These are phyloP conservation scores for Kryptolebias marmoratus DNA, from an alignment of 2,113 vertebrate species.

Conservation along the genomic window DNA sequence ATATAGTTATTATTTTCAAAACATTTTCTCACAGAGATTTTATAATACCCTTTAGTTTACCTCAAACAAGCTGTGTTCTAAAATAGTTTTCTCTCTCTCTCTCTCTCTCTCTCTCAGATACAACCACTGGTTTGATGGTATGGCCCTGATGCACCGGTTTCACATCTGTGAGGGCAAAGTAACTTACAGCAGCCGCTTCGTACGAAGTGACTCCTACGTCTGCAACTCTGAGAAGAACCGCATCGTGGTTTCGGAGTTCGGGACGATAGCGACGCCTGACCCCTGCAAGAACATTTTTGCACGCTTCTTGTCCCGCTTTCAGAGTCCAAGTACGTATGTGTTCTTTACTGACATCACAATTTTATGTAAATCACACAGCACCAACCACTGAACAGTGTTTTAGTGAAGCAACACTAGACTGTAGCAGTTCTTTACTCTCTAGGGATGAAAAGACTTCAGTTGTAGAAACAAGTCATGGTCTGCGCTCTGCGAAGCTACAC, in stretches of 20 bases:
- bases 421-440: not conserved
- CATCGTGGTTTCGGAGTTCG: conserved; percentile 91
- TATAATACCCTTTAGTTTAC: not conserved
- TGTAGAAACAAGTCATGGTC: not conserved
- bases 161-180: conserved; percentile 82
- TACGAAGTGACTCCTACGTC: conserved; percentile 85
- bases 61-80: not conserved
- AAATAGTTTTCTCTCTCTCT: too few species aligned
- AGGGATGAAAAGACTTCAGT: not conserved
- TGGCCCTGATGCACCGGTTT: conserved; percentile 95
- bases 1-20: not conserved
- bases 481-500: too few species aligned
- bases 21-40: not conserved
- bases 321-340: conserved; percentile 78
- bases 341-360: conserved; percentile 12
- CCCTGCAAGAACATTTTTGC: conserved; percentile 93
- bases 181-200: conserved; percentile 89
- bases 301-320: conserved; percentile 89
- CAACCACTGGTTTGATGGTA: conserved; percentile 94
- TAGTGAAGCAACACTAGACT: conserved; percentile 8
- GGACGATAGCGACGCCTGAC: conserved; percentile 89
- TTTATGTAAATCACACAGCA: not conserved
- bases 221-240: conserved; percentile 84
- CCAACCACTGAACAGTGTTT: conserved; percentile 18
- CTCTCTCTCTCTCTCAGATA: conserved; percentile 76